Percentiles rank a stretch among this genome's conserved stretches.
Evolutionary conservation across 2,797 vertebrate genomes (phyloP).

Genomic region (Notoglanidium macrostoma): DNA sequence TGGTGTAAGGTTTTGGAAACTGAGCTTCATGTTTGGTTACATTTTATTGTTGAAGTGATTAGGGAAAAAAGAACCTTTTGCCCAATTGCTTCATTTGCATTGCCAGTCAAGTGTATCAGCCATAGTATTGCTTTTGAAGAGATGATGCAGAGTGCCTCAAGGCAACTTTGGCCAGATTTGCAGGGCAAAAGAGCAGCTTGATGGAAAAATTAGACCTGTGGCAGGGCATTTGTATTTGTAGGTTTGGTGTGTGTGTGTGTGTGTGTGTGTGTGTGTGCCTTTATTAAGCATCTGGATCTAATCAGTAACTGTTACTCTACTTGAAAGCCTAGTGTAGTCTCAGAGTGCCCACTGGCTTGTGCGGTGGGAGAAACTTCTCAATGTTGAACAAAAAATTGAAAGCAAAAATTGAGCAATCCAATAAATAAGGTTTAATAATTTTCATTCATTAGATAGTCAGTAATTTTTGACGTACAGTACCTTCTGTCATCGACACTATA

Average conservation of each 20-base stretch:
- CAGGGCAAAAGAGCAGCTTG: constrained; percentile 55
- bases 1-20: constrained; percentile 30
- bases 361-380: not conserved
- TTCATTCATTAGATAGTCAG: not conserved
- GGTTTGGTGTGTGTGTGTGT: constrained; percentile 46
- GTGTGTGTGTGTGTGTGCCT: constrained; percentile 47
- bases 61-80: constrained; percentile 35
- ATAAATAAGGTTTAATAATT: not conserved
- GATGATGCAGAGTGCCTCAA: constrained; percentile 40
- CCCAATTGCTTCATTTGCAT: constrained; percentile 40
- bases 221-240: constrained; percentile 44
- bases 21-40: constrained; percentile 34
- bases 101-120: constrained; percentile 31
- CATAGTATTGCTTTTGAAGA: constrained; percentile 33
- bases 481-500: not conserved
- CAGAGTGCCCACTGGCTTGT: constrained; percentile 53
- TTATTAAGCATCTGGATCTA: constrained; percentile 70
- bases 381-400: not conserved
- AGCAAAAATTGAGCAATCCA: not conserved
- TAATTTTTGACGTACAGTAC: not conserved
- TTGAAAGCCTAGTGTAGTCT: constrained; percentile 63
- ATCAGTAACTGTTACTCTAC: constrained; percentile 65
- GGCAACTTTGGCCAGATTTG: constrained; percentile 41
- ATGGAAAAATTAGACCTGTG: constrained; percentile 66
- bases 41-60: constrained; percentile 37